A percentile compares a stretch with the other conserved stretches of the same genome.
Evolutionary conservation across 2,888 invertebrate genomes (phyloP).

Genomic region (Baronia brevicornis): DNA sequence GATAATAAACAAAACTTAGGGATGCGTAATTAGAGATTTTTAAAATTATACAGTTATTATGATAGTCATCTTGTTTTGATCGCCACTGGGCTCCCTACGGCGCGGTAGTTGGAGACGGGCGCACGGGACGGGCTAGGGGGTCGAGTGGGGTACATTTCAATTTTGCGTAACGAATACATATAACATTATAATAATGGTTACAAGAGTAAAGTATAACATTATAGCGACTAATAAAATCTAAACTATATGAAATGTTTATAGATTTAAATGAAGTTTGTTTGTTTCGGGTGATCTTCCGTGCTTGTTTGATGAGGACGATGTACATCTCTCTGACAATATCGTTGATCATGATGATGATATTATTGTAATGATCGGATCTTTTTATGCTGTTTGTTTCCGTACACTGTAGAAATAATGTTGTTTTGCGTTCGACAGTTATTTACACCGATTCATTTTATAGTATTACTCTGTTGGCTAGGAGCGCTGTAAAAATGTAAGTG

Average conservation of each 20-base stretch:
- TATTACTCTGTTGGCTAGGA: constrained; percentile 76
- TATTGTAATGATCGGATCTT: constrained; percentile 58
- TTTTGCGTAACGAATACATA: constrained; percentile 74
- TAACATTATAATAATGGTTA: constrained; percentile 75
- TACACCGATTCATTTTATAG: constrained; percentile 73
- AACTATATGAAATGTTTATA: constrained; percentile 76
- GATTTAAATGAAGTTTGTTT: constrained; percentile 71
- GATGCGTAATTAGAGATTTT: constrained; percentile 75
- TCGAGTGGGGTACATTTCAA: constrained; percentile 34
- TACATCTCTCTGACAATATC: constrained; percentile 63
- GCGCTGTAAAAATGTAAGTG: constrained; percentile 77
- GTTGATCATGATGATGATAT: constrained; percentile 45
- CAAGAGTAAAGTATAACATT: constrained; percentile 75
- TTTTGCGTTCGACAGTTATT: constrained; percentile 73
- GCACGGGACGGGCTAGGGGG: constrained; percentile 13
- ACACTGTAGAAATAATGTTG: constrained; percentile 72
- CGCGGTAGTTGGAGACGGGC: constrained; percentile 14
- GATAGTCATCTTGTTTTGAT: constrained; percentile 50
- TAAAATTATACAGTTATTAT: constrained; percentile 76
- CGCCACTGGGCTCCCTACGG: constrained; percentile 40
- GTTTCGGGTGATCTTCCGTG: constrained; percentile 68
- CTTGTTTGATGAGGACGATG: constrained; percentile 59
- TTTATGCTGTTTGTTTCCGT: constrained; percentile 64
- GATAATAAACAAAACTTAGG: constrained; percentile 75
- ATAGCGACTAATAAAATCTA: constrained; percentile 74